phyloP scores from a whole-genome alignment of 2,113 vertebrate genomes.

The Festucalex cinctus region DNA sequence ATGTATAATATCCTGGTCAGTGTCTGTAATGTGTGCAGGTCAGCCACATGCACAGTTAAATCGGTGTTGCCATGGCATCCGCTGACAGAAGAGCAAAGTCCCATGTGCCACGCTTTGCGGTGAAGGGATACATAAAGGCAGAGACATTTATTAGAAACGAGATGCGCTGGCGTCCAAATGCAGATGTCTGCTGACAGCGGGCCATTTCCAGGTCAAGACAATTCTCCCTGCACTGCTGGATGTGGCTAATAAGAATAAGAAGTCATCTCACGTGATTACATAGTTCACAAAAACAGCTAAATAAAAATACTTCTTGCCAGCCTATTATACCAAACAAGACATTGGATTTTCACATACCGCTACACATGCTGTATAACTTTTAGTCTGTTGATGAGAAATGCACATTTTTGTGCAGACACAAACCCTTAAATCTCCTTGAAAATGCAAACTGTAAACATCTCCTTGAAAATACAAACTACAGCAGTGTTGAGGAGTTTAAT shows the following conservation, averaged over 20 bases:
- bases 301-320: no score
- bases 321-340: no score
- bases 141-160: slow-evolving; percentile 40
- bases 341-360: no score
- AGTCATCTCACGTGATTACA: no score
- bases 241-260: no score
- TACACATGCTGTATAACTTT: no score
- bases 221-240: background rate
- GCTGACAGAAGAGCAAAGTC: slow-evolving; percentile 34
- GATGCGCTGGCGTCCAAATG: slow-evolving; percentile 27
- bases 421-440: no score
- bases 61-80: slow-evolving; percentile 47
- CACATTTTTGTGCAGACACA: no score
- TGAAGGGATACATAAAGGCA: slow-evolving; percentile 41
- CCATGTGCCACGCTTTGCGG: slow-evolving; percentile 19
- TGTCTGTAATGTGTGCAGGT: slow-evolving; percentile 31
- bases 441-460: background rate
- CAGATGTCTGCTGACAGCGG: slow-evolving; percentile 27
- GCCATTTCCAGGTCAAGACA: background rate
- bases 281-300: no score
- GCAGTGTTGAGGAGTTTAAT: slow-evolving; percentile 6
- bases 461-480: slow-evolving; percentile 4
- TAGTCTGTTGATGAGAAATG: background rate
- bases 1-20: slow-evolving; percentile 23
- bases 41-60: slow-evolving; percentile 6